Evolutionary conservation across 2,113 vertebrate genomes (phyloP).

Genomic region (Percopsis transmontana): DNA sequence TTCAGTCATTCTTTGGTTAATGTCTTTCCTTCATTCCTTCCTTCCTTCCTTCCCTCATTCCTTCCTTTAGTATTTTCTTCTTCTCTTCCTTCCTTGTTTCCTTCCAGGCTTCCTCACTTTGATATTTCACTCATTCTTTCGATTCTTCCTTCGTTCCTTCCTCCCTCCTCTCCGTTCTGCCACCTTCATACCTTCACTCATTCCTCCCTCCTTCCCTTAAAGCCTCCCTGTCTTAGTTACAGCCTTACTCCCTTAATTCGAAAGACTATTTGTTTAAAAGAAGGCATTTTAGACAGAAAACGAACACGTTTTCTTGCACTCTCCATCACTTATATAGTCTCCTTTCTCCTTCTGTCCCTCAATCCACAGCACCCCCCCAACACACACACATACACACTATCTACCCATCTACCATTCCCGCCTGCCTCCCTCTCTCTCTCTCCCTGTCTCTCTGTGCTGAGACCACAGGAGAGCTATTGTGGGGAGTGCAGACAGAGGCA

Average conservation of each 20-base stretch:
- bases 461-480: constrained; percentile 74
- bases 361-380: background rate
- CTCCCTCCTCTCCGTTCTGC: constrained; percentile 15
- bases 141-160: constrained; percentile 33
- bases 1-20: constrained; percentile 6
- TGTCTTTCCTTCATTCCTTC: constrained; percentile 19
- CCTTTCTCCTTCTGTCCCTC: constrained; percentile 35
- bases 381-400: background rate
- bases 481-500: constrained; percentile 60
- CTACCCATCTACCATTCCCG: constrained; percentile 8
- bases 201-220: constrained; percentile 9
- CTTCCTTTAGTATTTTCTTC: background rate
- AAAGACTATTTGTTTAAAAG: constrained; percentile 23
- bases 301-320: constrained; percentile 53
- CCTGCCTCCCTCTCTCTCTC: constrained; percentile 19
- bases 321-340: constrained; percentile 10
- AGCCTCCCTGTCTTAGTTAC: background rate
- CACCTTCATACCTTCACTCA: constrained; percentile 10
- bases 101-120: background rate
- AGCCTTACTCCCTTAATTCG: background rate
- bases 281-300: constrained; percentile 54
- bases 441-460: constrained; percentile 37
- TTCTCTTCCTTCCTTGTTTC: background rate
- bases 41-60: background rate
- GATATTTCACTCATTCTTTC: background rate